These are phyloP conservation scores for Oxyscelio sp. DNA, from an alignment of 2,888 invertebrate species.

Conservation along the genomic window DNA sequence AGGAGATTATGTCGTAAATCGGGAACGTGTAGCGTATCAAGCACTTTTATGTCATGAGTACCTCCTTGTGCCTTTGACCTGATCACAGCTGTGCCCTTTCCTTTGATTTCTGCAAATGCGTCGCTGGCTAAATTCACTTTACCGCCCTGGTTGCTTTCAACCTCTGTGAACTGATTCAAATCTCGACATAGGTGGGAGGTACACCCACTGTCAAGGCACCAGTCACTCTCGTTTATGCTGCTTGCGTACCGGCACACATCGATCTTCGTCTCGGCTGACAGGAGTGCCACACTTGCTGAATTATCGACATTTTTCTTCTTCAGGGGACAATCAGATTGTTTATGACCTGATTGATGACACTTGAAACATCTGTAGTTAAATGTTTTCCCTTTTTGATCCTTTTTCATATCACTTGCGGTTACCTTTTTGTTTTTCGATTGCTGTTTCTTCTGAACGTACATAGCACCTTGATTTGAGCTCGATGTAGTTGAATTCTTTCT, in stretches of 20 bases:
- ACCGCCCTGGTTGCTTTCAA: not conserved
- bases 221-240: not conserved
- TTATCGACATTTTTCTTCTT: slow-evolving; percentile 7
- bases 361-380: slow-evolving; percentile 10
- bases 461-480: slow-evolving; percentile 9
- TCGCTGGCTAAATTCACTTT: slow-evolving; percentile 9
- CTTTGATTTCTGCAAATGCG: slow-evolving; percentile 17
- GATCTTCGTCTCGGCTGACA: not conserved
- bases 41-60: not conserved
- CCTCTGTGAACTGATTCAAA: not conserved
- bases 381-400: not conserved
- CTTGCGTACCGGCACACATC: slow-evolving; percentile 12
- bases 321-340: not conserved
- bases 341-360: slow-evolving; percentile 23
- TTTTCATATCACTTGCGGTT: not conserved
- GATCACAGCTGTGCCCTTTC: slow-evolving; percentile 3
- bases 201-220: slow-evolving; percentile 37
- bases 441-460: slow-evolving; percentile 10
- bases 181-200: slow-evolving; percentile 28
- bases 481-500: not conserved
- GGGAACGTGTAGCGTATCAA: slow-evolving; percentile 16
- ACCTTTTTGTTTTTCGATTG: slow-evolving; percentile 15
- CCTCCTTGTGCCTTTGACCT: not conserved
- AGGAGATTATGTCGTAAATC: slow-evolving; percentile 23
- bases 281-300: not conserved